A percentile compares a stretch with the other conserved stretches of the same genome.
Evolutionary conservation across 2,888 invertebrate genomes (phyloP).

Genomic region (Entomobrya proxima): DNA sequence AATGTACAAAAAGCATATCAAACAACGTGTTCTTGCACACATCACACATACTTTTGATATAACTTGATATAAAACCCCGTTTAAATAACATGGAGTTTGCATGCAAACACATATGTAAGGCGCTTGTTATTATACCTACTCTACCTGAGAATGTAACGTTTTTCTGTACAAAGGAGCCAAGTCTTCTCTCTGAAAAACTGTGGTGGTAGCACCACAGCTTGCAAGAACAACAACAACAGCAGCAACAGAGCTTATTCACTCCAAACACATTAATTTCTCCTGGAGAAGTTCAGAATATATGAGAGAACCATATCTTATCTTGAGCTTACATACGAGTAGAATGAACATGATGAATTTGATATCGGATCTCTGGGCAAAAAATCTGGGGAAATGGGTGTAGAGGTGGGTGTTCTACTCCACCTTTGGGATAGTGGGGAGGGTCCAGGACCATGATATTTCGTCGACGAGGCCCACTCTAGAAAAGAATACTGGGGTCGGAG

Average conservation of each 20-base stretch:
- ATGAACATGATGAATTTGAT: constrained; percentile 73
- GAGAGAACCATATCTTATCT: constrained; percentile 52
- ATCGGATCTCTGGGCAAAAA: constrained; percentile 70
- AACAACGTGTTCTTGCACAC: constrained; percentile 14
- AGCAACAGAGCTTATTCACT: constrained; percentile 21
- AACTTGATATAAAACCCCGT: constrained; percentile 41
- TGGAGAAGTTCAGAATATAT: constrained; percentile 18
- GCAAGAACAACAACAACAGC: neutral
- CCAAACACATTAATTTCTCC: constrained; percentile 4
- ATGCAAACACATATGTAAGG: neutral
- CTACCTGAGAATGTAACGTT: constrained; percentile 18
- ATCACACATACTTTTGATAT: constrained; percentile 35
- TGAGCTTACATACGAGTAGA: constrained; percentile 37
- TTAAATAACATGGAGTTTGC: neutral
- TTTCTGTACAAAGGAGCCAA: neutral
- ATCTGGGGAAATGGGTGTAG: constrained; percentile 75
- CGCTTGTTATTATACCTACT: neutral
- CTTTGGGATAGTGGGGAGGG: constrained; percentile 75
- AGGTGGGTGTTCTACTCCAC: constrained; percentile 75
- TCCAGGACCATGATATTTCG: constrained; percentile 74
- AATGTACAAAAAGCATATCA: constrained; percentile 18
- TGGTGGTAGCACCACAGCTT: neutral
- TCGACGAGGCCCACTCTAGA: constrained; percentile 71
- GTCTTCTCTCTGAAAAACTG: neutral
- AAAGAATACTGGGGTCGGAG: constrained; percentile 71